A percentile compares a stretch with the other conserved stretches of the same genome.
Evolutionary conservation across 2,888 invertebrate genomes (phyloP).

Genomic region (Limenitis camilla): DNA sequence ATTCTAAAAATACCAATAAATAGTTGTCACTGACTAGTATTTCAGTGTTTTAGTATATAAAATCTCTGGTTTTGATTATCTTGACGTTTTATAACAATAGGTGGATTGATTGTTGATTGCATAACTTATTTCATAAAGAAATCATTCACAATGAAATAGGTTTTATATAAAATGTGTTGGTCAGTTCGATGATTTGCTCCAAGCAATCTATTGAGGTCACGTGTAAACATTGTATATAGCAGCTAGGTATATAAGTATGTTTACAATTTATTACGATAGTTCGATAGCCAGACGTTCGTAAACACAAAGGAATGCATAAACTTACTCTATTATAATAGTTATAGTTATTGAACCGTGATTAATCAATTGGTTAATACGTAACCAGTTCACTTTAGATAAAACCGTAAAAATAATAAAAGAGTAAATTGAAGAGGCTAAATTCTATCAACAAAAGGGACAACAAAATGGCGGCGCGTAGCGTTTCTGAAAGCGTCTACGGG

Average conservation of each 20-base stretch:
- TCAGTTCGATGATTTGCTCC: background rate
- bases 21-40: background rate
- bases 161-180: background rate
- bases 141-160: background rate
- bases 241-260: background rate
- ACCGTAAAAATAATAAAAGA: slow-evolving; percentile 23
- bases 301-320: background rate
- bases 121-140: background rate
- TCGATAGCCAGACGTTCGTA: background rate
- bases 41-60: too few species aligned
- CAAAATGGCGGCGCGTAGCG: slow-evolving; percentile 71
- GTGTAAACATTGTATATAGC: background rate
- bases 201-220: background rate
- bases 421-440: slow-evolving; percentile 33
- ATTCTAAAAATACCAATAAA: slow-evolving; percentile 15
- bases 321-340: background rate
- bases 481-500: slow-evolving; percentile 72
- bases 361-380: background rate
- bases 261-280: background rate
- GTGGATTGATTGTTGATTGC: background rate
- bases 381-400: background rate
- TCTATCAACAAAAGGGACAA: slow-evolving; percentile 53
- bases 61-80: too few species aligned
- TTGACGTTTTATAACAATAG: too few species aligned
- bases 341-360: background rate